Evolutionary conservation across 2,113 vertebrate species (phyloP).

Genomic region (Eurystomus gularis): DNA sequence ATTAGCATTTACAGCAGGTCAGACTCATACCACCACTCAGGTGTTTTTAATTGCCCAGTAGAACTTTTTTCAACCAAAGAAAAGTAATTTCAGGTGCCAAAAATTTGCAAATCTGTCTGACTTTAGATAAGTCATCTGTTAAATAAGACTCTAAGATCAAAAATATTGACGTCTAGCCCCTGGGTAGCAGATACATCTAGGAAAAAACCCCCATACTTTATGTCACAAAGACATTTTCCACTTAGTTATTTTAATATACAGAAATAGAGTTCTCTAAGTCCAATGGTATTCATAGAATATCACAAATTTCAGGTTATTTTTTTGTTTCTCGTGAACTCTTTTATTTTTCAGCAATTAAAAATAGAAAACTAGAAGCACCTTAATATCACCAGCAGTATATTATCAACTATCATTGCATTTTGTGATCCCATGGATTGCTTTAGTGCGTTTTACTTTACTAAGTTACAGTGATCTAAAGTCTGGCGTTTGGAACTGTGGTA

Average conservation of each 20-base stretch:
- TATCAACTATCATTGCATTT: background rate
- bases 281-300: background rate
- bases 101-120: background rate
- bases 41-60: background rate
- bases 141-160: background rate
- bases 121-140: background rate
- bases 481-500: background rate
- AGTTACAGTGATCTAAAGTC: background rate
- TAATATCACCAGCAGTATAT: background rate
- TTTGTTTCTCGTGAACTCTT: background rate
- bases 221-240: background rate
- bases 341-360: background rate
- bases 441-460: background rate
- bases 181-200: background rate
- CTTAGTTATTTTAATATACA: background rate
- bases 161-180: background rate
- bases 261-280: background rate
- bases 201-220: fast-evolving
- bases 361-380: background rate
- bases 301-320: background rate
- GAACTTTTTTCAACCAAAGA: background rate
- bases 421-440: background rate
- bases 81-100: background rate
- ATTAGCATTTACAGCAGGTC: background rate
- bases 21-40: background rate